Base-by-base conservation (phyloP, 2,113 vertebrate genomes). In the Peromyscus californicus region DNA sequence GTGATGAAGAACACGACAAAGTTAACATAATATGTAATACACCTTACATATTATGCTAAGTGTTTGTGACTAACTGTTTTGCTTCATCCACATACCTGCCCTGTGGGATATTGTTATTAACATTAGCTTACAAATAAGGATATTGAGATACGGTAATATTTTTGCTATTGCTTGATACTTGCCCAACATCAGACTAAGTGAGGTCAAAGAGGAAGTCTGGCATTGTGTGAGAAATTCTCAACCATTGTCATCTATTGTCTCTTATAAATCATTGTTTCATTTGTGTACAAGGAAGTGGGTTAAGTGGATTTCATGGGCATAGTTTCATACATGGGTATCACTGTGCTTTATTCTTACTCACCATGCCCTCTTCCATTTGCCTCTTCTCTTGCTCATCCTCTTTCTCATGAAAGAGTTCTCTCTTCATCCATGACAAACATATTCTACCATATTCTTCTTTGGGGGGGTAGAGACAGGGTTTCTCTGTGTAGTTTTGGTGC, bases 151-250 rank as follows among this genome's bases (percentile, higher is more conserved):
- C 7, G 13, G 29, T 76, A 92, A 80, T 11, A 33, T 82, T 88
- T 83, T 80, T 75, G 84, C 24, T 94, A 67, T 88, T 79, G 21
- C 95, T 95, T 89, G 54, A 10, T 70, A 24, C 42, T 90, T 95
- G 21, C 9, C 24, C 36, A 57, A 15, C 6, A 2, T 92, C 69
- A 65, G 17, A 54, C 24, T 75, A 95, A 94, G 42, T 92, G 5
- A 72, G 31, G 29, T 19, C 79, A 85, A 39, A 88, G 0, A 74
- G 31, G 51, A 63, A 96, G 69, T 91, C 63, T 75, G 65, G 26
- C 24, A 96, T 89, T 69, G 19, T 3, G 16, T 36, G 26, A 21
- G 65, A 31, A 63, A 24, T 29, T 78, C 78, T 93, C 84, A 84
- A 45, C 7, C 31, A 61, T 74, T 86, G 51, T 45, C 21, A 21